A percentile compares a stretch with the other conserved stretches of the same genome.
These are phyloP conservation scores for Oryzias celebensis DNA, from an alignment of 2,113 vertebrate genomes.

Conservation along the genomic window DNA sequence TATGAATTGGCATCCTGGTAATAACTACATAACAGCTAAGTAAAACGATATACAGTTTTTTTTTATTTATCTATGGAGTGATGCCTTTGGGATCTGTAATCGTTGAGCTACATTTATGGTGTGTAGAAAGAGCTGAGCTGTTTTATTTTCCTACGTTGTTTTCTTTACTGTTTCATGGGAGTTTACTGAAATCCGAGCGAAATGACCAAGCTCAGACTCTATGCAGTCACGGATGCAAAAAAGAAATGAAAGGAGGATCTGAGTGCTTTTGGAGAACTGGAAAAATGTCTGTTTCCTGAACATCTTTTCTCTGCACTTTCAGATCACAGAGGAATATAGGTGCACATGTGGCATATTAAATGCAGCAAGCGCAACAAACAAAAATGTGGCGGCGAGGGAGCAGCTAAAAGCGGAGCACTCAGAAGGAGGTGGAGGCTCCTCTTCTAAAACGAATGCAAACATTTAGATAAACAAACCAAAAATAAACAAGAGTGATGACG, in stretches of 20 bases:
- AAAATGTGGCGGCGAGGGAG: conserved; percentile 14
- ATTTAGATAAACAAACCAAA: conserved; percentile 41
- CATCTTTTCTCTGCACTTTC: neutral
- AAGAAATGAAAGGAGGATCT: too few relatives aligned
- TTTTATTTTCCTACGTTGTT: too few relatives aligned
- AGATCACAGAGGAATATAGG: neutral
- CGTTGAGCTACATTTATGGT: too few relatives aligned
- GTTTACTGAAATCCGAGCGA: too few relatives aligned
- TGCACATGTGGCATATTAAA: conserved; percentile 44
- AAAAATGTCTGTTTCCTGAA: neutral
- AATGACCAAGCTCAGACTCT: too few relatives aligned
- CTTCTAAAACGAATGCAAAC: conserved; percentile 8
- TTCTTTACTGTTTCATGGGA: too few relatives aligned
- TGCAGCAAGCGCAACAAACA: conserved; percentile 31
- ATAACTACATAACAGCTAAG: neutral
- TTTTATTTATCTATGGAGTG: too few relatives aligned
- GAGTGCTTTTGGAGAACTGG: too few relatives aligned
- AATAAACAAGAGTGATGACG: conserved; percentile 20
- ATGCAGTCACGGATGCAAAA: too few relatives aligned
- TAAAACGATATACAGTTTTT: too few relatives aligned
- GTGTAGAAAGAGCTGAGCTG: too few relatives aligned
- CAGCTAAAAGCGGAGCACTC: conserved; percentile 17
- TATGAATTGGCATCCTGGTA: neutral
- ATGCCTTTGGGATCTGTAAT: too few relatives aligned
- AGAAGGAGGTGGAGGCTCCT: conserved; percentile 13